Evolutionary conservation across 1,140 invertebrate species (phyloP).

Genomic region (Limonius californicus): DNA sequence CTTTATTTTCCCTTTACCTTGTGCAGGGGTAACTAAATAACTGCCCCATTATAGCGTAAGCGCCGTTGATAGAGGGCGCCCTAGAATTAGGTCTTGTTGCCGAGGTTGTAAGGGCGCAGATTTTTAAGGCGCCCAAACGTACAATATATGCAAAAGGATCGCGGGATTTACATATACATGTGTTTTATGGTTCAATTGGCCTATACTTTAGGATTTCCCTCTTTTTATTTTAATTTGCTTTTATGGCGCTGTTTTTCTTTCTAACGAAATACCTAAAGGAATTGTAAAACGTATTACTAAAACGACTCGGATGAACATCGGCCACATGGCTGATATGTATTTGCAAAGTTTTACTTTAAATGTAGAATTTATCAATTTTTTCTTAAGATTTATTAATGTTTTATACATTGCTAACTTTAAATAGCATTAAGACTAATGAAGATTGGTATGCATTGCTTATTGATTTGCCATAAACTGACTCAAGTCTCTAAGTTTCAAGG

Average conservation of each 20-base stretch:
- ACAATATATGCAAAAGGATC: slow-evolving; percentile 42
- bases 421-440: no score
- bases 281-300: background rate
- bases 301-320: no score
- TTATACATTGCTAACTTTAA: no score
- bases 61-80: slow-evolving; percentile 34
- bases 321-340: no score
- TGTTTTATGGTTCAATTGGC: slow-evolving; percentile 44
- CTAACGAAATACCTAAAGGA: background rate
- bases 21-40: slow-evolving; percentile 47
- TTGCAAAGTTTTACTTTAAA: no score
- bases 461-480: no score
- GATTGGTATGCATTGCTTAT: no score
- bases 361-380: no score
- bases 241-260: slow-evolving; percentile 28
- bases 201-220: slow-evolving; percentile 36
- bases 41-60: slow-evolving; percentile 45
- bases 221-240: slow-evolving; percentile 42
- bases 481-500: no score
- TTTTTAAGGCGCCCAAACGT: slow-evolving; percentile 40
- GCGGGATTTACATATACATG: slow-evolving; percentile 48
- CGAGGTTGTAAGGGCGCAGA: slow-evolving; percentile 26
- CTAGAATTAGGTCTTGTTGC: slow-evolving; percentile 22
- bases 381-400: no score
- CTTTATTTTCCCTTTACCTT: slow-evolving; percentile 47